These are phyloP conservation scores for Hypercompe scribonia DNA, from an alignment of 2,888 invertebrate species.

Conservation along the genomic window DNA sequence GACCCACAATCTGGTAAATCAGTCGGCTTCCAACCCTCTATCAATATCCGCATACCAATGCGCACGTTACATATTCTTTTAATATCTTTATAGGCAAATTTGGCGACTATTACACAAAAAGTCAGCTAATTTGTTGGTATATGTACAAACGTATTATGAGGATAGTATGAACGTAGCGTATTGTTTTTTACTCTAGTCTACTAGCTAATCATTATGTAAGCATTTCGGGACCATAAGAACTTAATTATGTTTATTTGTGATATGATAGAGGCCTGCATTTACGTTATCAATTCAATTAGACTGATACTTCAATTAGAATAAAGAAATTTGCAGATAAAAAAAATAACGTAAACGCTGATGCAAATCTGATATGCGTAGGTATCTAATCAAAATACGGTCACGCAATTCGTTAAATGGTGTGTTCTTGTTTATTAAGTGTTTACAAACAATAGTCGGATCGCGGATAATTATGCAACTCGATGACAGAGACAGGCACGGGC, in stretches of 20 bases:
- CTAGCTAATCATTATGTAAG: not conserved
- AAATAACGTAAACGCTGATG: slow-evolving; percentile 52
- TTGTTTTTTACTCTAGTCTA: not conserved
- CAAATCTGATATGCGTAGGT: slow-evolving; percentile 50
- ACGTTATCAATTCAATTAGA: slow-evolving; percentile 42
- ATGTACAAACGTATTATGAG: not conserved
- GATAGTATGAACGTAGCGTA: slow-evolving; percentile 14
- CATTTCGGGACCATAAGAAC: not conserved
- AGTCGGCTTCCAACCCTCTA: slow-evolving; percentile 64
- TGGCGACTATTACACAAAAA: not conserved
- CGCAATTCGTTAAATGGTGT: slow-evolving; percentile 71
- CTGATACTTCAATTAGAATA: slow-evolving; percentile 38
- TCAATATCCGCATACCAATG: slow-evolving; percentile 59
- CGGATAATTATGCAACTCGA: slow-evolving; percentile 83
- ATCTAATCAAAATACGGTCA: slow-evolving; percentile 75
- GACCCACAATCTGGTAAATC: slow-evolving; percentile 65
- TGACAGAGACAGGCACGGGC: slow-evolving; percentile 71
- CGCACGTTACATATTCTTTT: slow-evolving; percentile 23
- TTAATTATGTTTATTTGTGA: not conserved
- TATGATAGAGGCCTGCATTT: not conserved
- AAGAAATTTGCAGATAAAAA: slow-evolving; percentile 52
- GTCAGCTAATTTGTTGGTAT: not conserved
- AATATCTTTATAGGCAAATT: slow-evolving; percentile 2
- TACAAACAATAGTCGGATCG: slow-evolving; percentile 84
- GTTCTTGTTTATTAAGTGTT: slow-evolving; percentile 77